Conservation (phyloP, 1,140 invertebrate species). For the Apis cerana region DNA sequence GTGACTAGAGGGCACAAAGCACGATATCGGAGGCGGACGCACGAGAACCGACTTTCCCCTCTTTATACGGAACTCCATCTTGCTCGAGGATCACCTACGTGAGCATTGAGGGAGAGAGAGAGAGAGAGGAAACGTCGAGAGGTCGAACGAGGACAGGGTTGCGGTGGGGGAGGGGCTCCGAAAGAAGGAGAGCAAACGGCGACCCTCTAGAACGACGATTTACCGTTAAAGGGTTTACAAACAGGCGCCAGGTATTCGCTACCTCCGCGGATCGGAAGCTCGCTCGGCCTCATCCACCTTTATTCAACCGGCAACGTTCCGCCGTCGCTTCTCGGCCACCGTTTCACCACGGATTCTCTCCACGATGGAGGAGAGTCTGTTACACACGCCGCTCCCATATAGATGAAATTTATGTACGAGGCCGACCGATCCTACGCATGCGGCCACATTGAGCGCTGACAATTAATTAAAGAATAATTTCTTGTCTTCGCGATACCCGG, state of each 20-base stretch:
- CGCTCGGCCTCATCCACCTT: slow-evolving; percentile 21
- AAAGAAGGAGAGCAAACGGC: slow-evolving; percentile 25
- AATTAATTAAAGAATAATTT: slow-evolving; percentile 83
- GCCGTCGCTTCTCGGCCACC: neutral
- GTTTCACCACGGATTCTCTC: slow-evolving; percentile 30
- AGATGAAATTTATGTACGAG: slow-evolving; percentile 72
- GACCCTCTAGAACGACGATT: slow-evolving; percentile 55
- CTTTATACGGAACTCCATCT: slow-evolving; percentile 24
- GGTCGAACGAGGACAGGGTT: no score
- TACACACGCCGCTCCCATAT: slow-evolving; percentile 64
- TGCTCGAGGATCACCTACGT: slow-evolving; percentile 6
- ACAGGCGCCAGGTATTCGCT: slow-evolving; percentile 65
- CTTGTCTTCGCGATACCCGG: slow-evolving; percentile 78
- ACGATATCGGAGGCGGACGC: neutral
- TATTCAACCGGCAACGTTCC: neutral
- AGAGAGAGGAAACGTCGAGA: neutral
- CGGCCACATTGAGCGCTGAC: slow-evolving; percentile 74
- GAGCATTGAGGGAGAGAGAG: slow-evolving; percentile 3
- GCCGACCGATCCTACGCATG: slow-evolving; percentile 62
- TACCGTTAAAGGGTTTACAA: slow-evolving; percentile 65
- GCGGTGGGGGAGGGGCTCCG: neutral
- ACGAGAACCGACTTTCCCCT: slow-evolving; percentile 8
- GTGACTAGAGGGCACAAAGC: slow-evolving; percentile 28
- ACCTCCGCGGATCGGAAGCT: slow-evolving; percentile 58
- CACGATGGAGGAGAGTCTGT: slow-evolving; percentile 5